Base-by-base conservation (phyloP, 2,888 invertebrate species). In the Alloscopus bannaensis region DNA sequence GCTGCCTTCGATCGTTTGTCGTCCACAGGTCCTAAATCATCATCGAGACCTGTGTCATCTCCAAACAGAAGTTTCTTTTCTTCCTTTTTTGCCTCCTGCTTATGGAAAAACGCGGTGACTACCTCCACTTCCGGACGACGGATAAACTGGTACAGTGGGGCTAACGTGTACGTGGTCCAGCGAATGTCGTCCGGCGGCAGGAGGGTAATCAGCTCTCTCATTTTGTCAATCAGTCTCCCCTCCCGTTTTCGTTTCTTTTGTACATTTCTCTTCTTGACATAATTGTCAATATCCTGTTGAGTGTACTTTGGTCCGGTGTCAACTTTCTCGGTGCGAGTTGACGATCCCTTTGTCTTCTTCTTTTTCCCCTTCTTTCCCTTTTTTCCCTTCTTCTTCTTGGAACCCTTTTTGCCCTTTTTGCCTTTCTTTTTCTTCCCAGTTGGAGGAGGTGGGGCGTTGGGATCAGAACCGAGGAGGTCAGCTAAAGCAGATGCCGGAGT, bases 91-190 rank as follows among this genome's bases (percentile, higher is more conserved):
- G 66, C 73, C 36, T 83, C 79, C 18, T 77, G 59, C 29, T 72
- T 68, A 55, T 82, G 76, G 55, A 83, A 78, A 52, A 80, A 83
- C 1, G 82, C 72, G 2, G 82, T 82, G n/a, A 83, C 60, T 1
- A 83, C 72, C 13, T 80, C 75, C 11, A 80, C 72, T 1, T 78
- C 60, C 6, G 81, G 79, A 1, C 71, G 70, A 11, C 80, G 71
- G n/a, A 84, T 72, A 47, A 84, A 84, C 13, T 83, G 81, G 40
- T 77, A 80, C 3, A 84, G 68, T 0, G 84, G 82, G 13, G 78
- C 65, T 29, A 84, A 71, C 1, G 78, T 83, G 80, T 81, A 83
- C n/a, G 70, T 72, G 18, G 84, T 81, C 77, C 82, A 84, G 36
- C 84, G 73, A 13, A 78, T 62, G 60, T 84, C 84, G 40, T 80